These are phyloP conservation scores for Bombus waltoni DNA, from an alignment of 1,140 invertebrate species.

Conservation along the genomic window DNA sequence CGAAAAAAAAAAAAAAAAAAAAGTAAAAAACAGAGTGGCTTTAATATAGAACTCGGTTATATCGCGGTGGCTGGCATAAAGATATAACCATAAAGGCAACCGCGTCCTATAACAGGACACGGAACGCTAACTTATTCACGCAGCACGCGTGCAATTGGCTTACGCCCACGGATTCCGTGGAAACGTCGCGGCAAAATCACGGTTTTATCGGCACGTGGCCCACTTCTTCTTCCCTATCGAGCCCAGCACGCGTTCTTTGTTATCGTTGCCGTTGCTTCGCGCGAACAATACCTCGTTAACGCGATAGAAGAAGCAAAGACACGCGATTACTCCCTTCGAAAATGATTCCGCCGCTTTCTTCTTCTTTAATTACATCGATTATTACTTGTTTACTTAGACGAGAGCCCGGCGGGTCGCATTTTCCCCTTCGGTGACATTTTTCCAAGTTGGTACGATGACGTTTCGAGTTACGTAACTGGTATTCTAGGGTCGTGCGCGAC, in stretches of 20 bases:
- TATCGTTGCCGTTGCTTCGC: slow-evolving; percentile 45
- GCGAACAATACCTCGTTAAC: neutral
- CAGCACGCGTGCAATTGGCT: slow-evolving; percentile 32
- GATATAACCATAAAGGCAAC: no score
- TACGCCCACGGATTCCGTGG: slow-evolving; percentile 59
- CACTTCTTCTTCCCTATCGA: slow-evolving; percentile 62
- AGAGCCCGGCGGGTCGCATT: no score
- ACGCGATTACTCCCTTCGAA: neutral
- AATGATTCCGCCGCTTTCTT: neutral
- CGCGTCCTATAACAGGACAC: slow-evolving; percentile 52
- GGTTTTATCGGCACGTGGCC: slow-evolving; percentile 59
- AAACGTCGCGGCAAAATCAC: slow-evolving; percentile 41
- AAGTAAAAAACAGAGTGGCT: neutral
- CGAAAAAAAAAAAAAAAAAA: no score
- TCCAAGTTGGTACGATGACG: no score
- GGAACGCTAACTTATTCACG: slow-evolving; percentile 43
- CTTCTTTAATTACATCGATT: neutral
- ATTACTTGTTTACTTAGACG: neutral
- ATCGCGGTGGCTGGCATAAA: neutral
- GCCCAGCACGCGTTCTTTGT: slow-evolving; percentile 31
- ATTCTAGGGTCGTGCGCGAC: no score
- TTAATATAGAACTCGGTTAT: neutral
- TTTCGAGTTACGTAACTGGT: no score
- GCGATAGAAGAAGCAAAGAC: slow-evolving; percentile 24
- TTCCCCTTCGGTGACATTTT: no score